Evolutionary conservation across 2,797 vertebrate genomes (phyloP).

Genomic region (Chaenodraco wilsoni): DNA sequence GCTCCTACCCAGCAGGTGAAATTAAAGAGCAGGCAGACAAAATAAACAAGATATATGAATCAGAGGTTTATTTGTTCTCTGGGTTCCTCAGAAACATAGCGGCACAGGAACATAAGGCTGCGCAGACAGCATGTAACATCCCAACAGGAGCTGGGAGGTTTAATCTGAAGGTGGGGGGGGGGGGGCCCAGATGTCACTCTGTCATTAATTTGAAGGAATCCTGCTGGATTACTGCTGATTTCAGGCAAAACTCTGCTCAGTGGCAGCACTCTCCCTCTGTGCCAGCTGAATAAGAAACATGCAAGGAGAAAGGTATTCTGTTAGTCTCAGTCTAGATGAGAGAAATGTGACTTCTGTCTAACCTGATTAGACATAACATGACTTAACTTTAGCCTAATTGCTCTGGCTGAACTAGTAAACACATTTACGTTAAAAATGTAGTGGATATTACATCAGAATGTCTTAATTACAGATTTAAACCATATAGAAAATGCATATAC

Average conservation of each 20-base stretch:
- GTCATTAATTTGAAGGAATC: slow-evolving; percentile 69
- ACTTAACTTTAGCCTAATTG: neutral
- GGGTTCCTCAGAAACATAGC: neutral
- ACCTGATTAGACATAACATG: neutral
- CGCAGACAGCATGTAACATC: slow-evolving; percentile 45
- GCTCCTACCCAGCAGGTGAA: neutral
- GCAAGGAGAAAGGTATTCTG: slow-evolving; percentile 29
- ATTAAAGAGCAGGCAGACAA: neutral
- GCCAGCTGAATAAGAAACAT: slow-evolving; percentile 52
- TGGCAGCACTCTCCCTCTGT: slow-evolving; percentile 52
- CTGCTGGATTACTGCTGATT: slow-evolving; percentile 67
- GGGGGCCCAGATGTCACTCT: slow-evolving; percentile 63
- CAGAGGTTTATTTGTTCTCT: slow-evolving; percentile 5
- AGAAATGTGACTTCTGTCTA: slow-evolving; percentile 10
- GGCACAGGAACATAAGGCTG: slow-evolving; percentile 22
- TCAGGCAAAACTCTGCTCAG: slow-evolving; percentile 44
- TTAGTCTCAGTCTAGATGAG: slow-evolving; percentile 1
- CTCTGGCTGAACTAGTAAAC: neutral
- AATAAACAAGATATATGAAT: slow-evolving; percentile 12
- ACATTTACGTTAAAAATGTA: neutral
- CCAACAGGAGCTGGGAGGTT: slow-evolving; percentile 53
- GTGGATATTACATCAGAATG: slow-evolving; percentile 8
- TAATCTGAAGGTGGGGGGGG: slow-evolving; percentile 53
- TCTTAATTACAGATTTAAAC: neutral
- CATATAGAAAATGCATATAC: neutral